Conservation (phyloP, 2,797 vertebrate genomes). For the Pantherophis vulpinus region DNA sequence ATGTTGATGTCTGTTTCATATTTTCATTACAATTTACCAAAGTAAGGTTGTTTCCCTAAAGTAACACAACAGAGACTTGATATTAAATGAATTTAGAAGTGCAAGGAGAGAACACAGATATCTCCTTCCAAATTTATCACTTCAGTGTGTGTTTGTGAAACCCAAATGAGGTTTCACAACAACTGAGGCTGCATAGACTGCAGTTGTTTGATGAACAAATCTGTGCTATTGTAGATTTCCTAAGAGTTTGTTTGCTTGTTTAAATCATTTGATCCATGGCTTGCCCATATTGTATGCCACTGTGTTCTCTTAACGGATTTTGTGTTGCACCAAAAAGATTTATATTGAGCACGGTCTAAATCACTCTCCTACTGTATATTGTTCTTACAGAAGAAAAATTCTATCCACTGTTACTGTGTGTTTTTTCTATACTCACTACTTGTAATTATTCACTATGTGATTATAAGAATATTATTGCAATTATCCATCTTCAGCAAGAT, state of each 20-base stretch:
- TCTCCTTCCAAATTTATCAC: neutral
- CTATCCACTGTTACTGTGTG: neutral
- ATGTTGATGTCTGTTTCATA: neutral
- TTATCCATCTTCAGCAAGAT: slow-evolving; percentile 31
- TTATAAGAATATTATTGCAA: neutral
- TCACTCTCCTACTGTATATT: neutral
- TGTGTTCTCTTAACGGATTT: neutral
- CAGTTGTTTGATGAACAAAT: neutral
- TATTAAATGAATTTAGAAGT: neutral
- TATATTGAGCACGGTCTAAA: neutral
- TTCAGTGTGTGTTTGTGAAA: neutral
- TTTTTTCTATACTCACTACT: too few relatives aligned
- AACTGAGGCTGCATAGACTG: neutral
- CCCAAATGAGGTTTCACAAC: neutral
- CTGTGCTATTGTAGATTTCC: neutral
- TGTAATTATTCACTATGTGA: neutral
- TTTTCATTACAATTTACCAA: neutral
- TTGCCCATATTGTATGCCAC: neutral
- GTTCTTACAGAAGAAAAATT: neutral
- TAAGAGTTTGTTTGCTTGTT: neutral
- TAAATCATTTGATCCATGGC: neutral
- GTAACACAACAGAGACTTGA: neutral
- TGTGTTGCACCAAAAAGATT: neutral
- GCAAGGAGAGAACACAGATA: neutral
- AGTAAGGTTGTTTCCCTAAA: neutral